phyloP scores from a whole-genome alignment of 2,113 vertebrate species.

The Callionymus lyra region DNA sequence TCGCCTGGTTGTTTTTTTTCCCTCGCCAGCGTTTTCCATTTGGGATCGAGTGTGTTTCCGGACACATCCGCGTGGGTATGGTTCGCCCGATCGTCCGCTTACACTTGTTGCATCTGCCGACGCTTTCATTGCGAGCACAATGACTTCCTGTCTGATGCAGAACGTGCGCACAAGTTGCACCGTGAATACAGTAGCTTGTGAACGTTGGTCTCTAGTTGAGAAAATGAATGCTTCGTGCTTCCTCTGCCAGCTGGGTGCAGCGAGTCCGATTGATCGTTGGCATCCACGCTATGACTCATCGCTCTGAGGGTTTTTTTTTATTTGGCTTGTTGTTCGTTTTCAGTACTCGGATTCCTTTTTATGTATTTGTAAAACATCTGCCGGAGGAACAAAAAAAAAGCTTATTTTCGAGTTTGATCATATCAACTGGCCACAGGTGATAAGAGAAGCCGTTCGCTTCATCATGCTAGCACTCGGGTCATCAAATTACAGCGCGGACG shows the following conservation, averaged over 20 bases:
- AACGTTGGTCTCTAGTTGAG: conserved; percentile 55
- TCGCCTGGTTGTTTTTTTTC: neutral
- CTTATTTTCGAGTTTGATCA: conserved; percentile 8
- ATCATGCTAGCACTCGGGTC: conserved; percentile 12
- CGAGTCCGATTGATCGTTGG: conserved; percentile 49
- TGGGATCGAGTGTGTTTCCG: neutral
- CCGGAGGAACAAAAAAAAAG: conserved; percentile 25
- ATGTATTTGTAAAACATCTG: conserved; percentile 17
- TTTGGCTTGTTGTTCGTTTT: conserved; percentile 27
- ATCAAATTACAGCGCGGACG: conserved; percentile 13
- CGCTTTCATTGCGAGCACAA: conserved; percentile 6
- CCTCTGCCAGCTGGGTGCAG: conserved; percentile 40
- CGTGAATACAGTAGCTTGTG: conserved; percentile 46
- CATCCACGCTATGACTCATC: conserved; percentile 46
- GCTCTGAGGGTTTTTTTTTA: conserved; percentile 39
- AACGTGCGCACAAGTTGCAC: no score
- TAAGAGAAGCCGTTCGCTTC: conserved; percentile 11
- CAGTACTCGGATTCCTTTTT: conserved; percentile 18
- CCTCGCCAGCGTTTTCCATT: neutral
- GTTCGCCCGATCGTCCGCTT: conserved; percentile 7
- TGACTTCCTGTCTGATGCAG: no score
- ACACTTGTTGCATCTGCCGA: conserved; percentile 13
- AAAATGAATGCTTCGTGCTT: conserved; percentile 49
- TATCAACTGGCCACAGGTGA: conserved; percentile 33
- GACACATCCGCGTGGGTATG: no score